Evolutionary conservation across 2,888 invertebrate genomes (phyloP).

Genomic region (Leptogaster cylindrica): DNA sequence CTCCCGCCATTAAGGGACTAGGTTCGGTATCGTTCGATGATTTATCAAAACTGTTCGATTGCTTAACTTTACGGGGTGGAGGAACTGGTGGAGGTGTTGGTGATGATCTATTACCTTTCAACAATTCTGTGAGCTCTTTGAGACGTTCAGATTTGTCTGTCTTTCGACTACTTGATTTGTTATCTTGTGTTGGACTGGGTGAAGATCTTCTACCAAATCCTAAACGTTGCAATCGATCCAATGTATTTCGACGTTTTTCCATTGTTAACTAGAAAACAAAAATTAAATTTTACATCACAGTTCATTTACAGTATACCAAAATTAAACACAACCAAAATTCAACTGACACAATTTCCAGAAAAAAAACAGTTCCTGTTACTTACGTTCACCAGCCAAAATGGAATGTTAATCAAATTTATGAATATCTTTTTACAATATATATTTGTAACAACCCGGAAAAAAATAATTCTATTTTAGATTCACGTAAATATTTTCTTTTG

Average conservation of each 20-base stretch:
- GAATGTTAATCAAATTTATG: no score
- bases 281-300: neutral
- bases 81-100: conserved; percentile 68
- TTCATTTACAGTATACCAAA: neutral
- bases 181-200: conserved; percentile 49
- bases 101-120: conserved; percentile 67
- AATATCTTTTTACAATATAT: no score
- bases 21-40: conserved; percentile 48
- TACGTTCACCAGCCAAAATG: no score
- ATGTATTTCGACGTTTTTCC: conserved; percentile 68
- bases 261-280: conserved; percentile 55
- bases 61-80: conserved; percentile 65
- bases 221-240: conserved; percentile 82
- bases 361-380: neutral
- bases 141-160: conserved; percentile 75
- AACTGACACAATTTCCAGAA: neutral
- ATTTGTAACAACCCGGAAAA: no score
- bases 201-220: conserved; percentile 68
- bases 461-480: no score
- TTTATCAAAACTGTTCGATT: conserved; percentile 63
- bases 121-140: conserved; percentile 78
- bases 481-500: no score
- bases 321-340: neutral
- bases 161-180: conserved; percentile 52
- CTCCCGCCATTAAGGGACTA: conserved; percentile 23